Base-by-base conservation (phyloP, 2,888 invertebrate genomes). In the Drosophila kambysellisi region DNA sequence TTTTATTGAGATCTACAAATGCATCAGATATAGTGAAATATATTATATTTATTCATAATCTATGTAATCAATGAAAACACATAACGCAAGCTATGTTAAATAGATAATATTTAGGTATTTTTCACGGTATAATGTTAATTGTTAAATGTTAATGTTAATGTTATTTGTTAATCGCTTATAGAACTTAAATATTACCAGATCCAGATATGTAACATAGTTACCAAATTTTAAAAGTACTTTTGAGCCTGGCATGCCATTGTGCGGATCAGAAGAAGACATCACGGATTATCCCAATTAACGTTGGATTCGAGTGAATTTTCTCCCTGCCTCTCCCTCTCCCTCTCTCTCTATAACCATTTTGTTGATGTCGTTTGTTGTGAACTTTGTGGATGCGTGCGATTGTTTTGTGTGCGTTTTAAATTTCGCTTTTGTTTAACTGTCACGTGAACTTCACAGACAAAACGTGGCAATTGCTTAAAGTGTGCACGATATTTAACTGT, bases 261-360 rank as follows among this genome's bases (percentile, higher is more conserved):
- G 57, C 70, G 17, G 20, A 39, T 20, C 56, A 76, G 50, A 88
- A 82, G 74, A 78, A 82, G 81, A 85, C 81, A 83, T 82, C 82
- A 86, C 57, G 82, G 89, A 89, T 89, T 89, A 89, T 89, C 82
- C 87, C 89, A 89, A 88, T 89, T 88, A 88, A 79, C 79, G 73
- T 63, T 71, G 78, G 58, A 71, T 75, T 80, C 68, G 71, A 80
- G 72, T 69, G 70, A 70, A 80, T 80, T 77, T 70, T 76, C 67
- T 61, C 56, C 32, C 70, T 62, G 62, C 52, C 62, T 53, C 53
- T 35, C 39, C 56, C 50, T 25, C 25, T 62, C 59, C 50, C 62
- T 53, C 53, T 35, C 39, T 52, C 50, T 25, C 20, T 39, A 65
- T 54, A 53, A 52, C 30, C 66, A 51, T 50, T 68, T 39, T 9